Evolutionary conservation across 2,113 vertebrate species (phyloP).

Genomic region (Burhinus oedicnemus): DNA sequence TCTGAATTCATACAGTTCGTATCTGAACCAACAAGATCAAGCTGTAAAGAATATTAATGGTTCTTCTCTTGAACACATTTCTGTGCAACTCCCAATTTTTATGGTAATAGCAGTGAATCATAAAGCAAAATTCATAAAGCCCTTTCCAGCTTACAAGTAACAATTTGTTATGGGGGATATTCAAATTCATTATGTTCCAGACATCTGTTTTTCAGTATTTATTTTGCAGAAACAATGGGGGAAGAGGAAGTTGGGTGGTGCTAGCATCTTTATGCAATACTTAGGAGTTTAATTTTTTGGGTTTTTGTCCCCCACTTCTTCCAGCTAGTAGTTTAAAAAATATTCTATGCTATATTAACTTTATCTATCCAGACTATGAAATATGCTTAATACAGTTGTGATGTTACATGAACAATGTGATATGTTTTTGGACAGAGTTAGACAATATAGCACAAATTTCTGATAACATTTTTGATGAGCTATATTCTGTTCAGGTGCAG

Average conservation of each 20-base stretch:
- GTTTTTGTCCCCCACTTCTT: background rate
- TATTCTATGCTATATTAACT: background rate
- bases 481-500: background rate
- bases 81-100: slow-evolving; percentile 62
- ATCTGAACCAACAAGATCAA: slow-evolving; percentile 71
- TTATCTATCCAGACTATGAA: background rate
- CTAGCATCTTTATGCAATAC: background rate
- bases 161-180: slow-evolving; percentile 52
- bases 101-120: slow-evolving; percentile 71
- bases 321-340: background rate
- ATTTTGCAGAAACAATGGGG: slow-evolving; percentile 48
- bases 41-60: slow-evolving; percentile 75
- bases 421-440: background rate
- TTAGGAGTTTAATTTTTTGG: background rate
- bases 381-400: background rate
- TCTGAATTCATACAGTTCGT: slow-evolving; percentile 54
- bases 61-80: slow-evolving; percentile 54
- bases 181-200: slow-evolving; percentile 47
- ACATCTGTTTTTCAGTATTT: slow-evolving; percentile 61
- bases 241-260: slow-evolving; percentile 7
- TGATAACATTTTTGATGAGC: background rate
- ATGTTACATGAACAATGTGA: background rate
- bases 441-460: background rate
- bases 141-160: slow-evolving; percentile 45
- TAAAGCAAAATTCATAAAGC: slow-evolving; percentile 67